Percentiles rank a stretch among this genome's conserved stretches.
phyloP scores from a whole-genome alignment of 1,140 invertebrate genomes.

The Sitodiplosis mosellana region DNA sequence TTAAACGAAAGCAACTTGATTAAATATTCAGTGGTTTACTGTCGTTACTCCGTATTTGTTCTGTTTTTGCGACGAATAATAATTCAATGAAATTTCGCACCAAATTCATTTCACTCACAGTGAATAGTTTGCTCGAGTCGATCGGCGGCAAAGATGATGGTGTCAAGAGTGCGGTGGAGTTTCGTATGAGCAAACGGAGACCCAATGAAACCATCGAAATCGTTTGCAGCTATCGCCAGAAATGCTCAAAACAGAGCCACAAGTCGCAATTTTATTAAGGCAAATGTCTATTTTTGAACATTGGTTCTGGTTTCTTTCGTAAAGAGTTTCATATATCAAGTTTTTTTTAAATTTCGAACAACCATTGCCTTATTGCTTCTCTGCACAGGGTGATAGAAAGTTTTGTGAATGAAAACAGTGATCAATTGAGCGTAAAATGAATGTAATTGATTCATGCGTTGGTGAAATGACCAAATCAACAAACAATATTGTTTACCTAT shows the following conservation, averaged over 20 bases:
- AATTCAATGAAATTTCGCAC: background rate
- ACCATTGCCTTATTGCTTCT: no score
- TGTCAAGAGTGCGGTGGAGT: slow-evolving; percentile 30
- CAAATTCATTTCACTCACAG: slow-evolving; percentile 28
- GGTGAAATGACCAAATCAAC: slow-evolving; percentile 42
- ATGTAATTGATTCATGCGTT: slow-evolving; percentile 35
- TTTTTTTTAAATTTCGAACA: no score
- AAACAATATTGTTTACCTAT: no score
- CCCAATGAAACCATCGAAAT: slow-evolving; percentile 30
- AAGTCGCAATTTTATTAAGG: slow-evolving; percentile 38
- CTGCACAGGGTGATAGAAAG: background rate
- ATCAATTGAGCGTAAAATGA: slow-evolving; percentile 24
- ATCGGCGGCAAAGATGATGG: slow-evolving; percentile 34
- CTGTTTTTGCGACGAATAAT: background rate
- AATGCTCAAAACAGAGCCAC: slow-evolving; percentile 27
- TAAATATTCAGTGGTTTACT: background rate
- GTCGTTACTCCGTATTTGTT: background rate
- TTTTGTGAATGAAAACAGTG: slow-evolving; percentile 10
- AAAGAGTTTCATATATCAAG: slow-evolving; percentile 16
- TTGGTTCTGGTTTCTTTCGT: background rate
- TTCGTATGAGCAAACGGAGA: slow-evolving; percentile 34
- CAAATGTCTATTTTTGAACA: slow-evolving; percentile 29
- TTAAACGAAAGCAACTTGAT: background rate
- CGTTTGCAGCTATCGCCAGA: slow-evolving; percentile 18
- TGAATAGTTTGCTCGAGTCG: slow-evolving; percentile 34